Evolutionary conservation across 2,797 vertebrate species (phyloP), one percentile per base, ranked within the genome.

Genomic region (Orestias chungarensis): DNA sequence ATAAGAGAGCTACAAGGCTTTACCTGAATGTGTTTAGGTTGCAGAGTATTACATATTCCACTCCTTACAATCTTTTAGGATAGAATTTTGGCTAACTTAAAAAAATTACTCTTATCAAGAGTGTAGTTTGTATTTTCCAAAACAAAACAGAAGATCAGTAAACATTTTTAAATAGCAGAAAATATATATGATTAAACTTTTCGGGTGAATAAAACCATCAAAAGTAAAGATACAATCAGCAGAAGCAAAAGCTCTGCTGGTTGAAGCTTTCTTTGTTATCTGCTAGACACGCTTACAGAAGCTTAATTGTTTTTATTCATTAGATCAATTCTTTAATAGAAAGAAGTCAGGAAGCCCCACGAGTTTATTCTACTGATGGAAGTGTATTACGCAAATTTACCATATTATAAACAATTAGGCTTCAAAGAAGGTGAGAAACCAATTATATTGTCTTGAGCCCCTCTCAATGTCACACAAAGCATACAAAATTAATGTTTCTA

Each of bases 401-500:
- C 18, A 10, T 38, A 80, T 88, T 85, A 78, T 47, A 14, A 55
- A 75, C 40, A 70, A 59, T 66, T 64, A 17, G 40, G 59, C 49
- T 67, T 40, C 59, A 76, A 59, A 65, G 52, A 15, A 66, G 43
- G 27, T 25, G 55, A 62, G 47, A 61, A 50, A 18, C 64, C 38
- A 29, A 77, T 33, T 44, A 27, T 66, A 50, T 78, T 75, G 49
- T 69, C 44, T 47, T 62, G 31, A 43, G 43, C 50, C 25, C 10
- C 57, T 46, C 25, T 10, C 42, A 71, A 25, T 64, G 43, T 76
- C 62, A 72, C 55, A 35, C 44, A 54, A 85, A 57, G 70, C 29
- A 75, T 85, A 49, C 33, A 85, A 85, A 75, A 86, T 85, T 0
- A 74, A 75, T 74, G 25, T 49, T 71, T 64, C 7, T 47, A 27